Conservation (phyloP, 2,797 vertebrate species). For the Cyprinella venusta region DNA sequence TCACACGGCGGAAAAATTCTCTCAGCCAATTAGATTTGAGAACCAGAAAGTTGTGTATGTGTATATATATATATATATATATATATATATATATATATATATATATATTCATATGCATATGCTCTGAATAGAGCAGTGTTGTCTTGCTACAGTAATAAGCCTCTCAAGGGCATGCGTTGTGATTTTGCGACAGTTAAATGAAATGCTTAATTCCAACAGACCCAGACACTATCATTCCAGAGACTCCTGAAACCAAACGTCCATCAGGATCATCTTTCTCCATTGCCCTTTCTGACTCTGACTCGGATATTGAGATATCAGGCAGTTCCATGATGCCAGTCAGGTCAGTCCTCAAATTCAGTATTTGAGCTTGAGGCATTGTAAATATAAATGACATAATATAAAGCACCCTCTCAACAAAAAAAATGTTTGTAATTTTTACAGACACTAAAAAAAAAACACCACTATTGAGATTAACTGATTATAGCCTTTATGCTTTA, state of each 20-base stretch:
- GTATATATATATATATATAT: fast-evolving
- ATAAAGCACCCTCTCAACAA: neutral
- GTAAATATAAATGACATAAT: neutral
- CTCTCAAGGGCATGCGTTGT: neutral
- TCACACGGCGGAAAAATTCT: too few species aligned
- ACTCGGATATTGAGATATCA: slow-evolving; percentile 58
- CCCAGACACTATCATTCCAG: slow-evolving; percentile 64
- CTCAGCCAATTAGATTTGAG: too few species aligned
- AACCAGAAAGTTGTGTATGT: too few species aligned
- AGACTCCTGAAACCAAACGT: slow-evolving; percentile 80
- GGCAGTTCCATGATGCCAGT: slow-evolving; percentile 56
- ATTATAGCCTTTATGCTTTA: neutral
- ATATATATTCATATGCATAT: too few species aligned
- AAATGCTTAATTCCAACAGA: slow-evolving; percentile 20
- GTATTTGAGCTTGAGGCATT: neutral
- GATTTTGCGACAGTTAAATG: neutral
- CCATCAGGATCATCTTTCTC: slow-evolving; percentile 65
- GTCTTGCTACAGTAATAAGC: neutral
- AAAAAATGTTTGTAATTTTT: neutral
- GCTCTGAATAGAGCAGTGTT: neutral
- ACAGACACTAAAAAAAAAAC: neutral
- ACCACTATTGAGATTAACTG: neutral
- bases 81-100: fast-evolving
- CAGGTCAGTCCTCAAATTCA: slow-evolving; percentile 50
- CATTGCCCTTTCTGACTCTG: slow-evolving; percentile 70